Conservation (phyloP, 2,888 invertebrate species). For the Drosophila pseudotakahashii region DNA sequence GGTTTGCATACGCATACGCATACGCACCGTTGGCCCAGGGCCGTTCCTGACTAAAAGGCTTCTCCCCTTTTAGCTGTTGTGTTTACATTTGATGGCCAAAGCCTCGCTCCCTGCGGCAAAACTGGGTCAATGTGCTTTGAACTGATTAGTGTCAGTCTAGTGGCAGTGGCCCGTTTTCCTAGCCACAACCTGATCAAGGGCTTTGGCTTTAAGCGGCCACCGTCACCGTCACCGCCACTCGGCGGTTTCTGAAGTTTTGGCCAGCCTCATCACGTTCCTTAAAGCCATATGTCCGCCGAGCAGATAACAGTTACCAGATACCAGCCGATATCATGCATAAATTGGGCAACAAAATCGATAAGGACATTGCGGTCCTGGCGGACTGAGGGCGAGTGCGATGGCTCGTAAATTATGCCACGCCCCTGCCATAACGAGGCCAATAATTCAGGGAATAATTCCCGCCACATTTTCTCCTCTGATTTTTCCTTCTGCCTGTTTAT, state of each 20-base stretch:
- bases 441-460: constrained; percentile 75
- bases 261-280: constrained; percentile 43
- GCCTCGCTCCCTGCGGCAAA: constrained; percentile 15
- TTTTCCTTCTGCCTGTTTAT: constrained; percentile 30
- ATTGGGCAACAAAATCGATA: constrained; percentile 53
- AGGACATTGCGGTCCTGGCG: constrained; percentile 21
- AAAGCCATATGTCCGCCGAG: constrained; percentile 46
- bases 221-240: background rate
- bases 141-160: constrained; percentile 67
- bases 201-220: constrained; percentile 27
- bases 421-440: constrained; percentile 70
- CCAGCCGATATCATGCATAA: constrained; percentile 42
- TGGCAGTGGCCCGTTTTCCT: constrained; percentile 21
- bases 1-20: constrained; percentile 66
- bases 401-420: constrained; percentile 73
- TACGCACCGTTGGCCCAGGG: constrained; percentile 42
- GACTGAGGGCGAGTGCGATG: constrained; percentile 4
- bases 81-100: constrained; percentile 48
- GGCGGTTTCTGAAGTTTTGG: constrained; percentile 20
- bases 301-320: constrained; percentile 6
- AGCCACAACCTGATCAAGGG: constrained; percentile 14
- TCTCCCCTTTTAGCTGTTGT: constrained; percentile 21
- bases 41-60: constrained; percentile 6
- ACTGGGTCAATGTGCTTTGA: constrained; percentile 77
- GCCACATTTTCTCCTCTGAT: constrained; percentile 64